phyloP scores from a whole-genome alignment of 2,888 invertebrate genomes.

The Drosophila acutilabella region DNA sequence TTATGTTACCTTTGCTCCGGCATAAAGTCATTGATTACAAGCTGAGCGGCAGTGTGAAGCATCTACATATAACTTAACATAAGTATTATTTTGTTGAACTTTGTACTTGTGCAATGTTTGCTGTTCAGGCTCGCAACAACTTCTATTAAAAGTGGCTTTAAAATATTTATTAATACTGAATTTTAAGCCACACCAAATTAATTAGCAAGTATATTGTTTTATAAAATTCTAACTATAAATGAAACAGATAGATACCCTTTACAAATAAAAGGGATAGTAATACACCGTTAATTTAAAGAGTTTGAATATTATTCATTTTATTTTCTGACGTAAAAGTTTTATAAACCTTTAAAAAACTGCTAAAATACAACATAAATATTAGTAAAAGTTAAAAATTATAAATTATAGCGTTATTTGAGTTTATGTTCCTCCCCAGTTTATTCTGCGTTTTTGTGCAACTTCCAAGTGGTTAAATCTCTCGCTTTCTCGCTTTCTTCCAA shows the following conservation, averaged over 20 bases:
- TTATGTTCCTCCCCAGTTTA: background rate
- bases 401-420: too few species aligned
- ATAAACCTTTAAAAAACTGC: too few species aligned
- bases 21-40: conserved; percentile 49
- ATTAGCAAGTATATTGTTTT: too few species aligned
- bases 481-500: background rate
- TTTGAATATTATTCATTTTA: too few species aligned
- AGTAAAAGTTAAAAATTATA: too few species aligned
- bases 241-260: too few species aligned
- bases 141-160: background rate
- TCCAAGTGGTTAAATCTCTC: background rate
- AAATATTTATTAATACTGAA: background rate
- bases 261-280: too few species aligned
- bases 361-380: too few species aligned
- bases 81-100: conserved; percentile 3
- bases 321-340: too few species aligned
- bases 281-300: too few species aligned
- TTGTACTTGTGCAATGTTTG: background rate
- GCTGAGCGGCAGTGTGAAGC: conserved; percentile 14
- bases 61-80: background rate
- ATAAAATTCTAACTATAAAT: too few species aligned
- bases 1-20: conserved; percentile 54
- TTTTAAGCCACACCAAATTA: too few species aligned
- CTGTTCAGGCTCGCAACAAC: background rate
- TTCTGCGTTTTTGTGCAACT: background rate